phyloP scores from a whole-genome alignment of 2,888 invertebrate genomes.

The Agriopis marginaria region DNA sequence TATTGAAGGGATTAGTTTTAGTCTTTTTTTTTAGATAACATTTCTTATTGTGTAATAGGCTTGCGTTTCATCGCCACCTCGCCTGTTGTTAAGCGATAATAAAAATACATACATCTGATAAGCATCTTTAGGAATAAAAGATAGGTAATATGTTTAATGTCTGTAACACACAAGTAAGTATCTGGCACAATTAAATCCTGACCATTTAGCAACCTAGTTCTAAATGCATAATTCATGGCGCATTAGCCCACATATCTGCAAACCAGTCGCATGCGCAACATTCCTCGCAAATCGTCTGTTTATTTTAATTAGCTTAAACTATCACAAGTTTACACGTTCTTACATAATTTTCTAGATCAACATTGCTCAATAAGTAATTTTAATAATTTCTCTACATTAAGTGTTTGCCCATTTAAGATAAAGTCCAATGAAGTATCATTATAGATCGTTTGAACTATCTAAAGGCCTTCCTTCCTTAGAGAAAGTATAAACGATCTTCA shows the following conservation, averaged over 20 bases:
- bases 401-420: background rate
- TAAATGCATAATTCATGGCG: constrained; percentile 37
- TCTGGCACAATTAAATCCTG: background rate
- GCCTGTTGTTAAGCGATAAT: too few species aligned
- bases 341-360: constrained; percentile 29
- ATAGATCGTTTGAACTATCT: too few species aligned
- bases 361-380: background rate
- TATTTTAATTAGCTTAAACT: constrained; percentile 44
- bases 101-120: too few species aligned
- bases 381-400: background rate
- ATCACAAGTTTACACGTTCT: constrained; percentile 38
- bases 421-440: background rate
- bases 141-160: background rate
- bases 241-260: constrained; percentile 63
- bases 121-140: too few species aligned
- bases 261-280: constrained; percentile 46
- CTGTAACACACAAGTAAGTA: background rate
- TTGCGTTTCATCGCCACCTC: too few species aligned
- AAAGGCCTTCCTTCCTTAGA: too few species aligned
- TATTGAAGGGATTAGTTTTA: too few species aligned
- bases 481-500: too few species aligned
- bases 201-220: constrained; percentile 9
- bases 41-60: too few species aligned
- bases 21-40: too few species aligned
- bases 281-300: constrained; percentile 48